Conservation (phyloP, 23 tunicate species). For the Halocynthia roretzi region DNA sequence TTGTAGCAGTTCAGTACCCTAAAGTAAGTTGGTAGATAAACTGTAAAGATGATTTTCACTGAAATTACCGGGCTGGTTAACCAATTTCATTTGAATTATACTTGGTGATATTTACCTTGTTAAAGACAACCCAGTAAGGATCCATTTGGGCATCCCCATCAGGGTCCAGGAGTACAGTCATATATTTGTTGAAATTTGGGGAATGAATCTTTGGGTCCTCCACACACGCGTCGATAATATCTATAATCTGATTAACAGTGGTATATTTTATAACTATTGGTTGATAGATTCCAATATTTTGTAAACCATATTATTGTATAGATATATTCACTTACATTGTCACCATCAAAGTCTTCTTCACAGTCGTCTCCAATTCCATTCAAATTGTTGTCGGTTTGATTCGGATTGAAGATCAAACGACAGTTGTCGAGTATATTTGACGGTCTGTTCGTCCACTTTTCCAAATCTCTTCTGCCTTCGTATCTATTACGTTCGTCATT, state of each 20-base stretch:
- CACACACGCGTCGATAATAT: neutral
- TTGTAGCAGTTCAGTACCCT: constrained; percentile 8
- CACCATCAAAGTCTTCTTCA: constrained; percentile 61
- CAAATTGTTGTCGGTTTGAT: constrained; percentile 34
- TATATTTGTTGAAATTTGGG: neutral
- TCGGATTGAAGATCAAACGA: constrained; percentile 44
- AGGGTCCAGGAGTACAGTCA: constrained; percentile 7
- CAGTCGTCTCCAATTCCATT: constrained; percentile 68
- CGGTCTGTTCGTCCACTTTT: too few relatives aligned
- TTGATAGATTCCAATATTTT: too few relatives aligned
- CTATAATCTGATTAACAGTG: neutral
- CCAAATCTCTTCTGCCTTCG: too few relatives aligned
- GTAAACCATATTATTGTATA: too few relatives aligned
- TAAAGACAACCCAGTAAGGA: constrained; percentile 12
- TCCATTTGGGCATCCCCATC: neutral
- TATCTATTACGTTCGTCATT: too few relatives aligned
- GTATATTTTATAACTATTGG: too few relatives aligned
- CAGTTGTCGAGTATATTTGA: constrained; percentile 32
- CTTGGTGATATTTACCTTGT: neutral
- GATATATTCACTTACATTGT: constrained; percentile 3
- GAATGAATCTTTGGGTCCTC: neutral
- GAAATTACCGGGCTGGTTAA: too few relatives aligned
- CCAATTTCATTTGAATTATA: too few relatives aligned
- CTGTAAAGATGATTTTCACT: too few relatives aligned
- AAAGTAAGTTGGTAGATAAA: too few relatives aligned